Base-by-base conservation (phyloP, 2,113 vertebrate species). In the Rhinogobius similis region DNA sequence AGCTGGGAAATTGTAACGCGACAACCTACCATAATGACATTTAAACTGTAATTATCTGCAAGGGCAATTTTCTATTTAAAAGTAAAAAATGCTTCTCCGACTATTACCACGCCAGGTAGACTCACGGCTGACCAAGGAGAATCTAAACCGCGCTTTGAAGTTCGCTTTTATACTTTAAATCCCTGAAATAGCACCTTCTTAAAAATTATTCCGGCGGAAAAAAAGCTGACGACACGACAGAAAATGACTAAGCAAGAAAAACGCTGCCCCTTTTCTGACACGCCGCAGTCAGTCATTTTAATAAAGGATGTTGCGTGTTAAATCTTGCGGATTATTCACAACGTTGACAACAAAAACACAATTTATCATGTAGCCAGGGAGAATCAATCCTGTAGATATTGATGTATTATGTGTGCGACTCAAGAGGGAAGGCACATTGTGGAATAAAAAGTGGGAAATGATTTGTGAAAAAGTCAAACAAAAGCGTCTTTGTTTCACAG, bases 231-330 rank as follows among this genome's bases (percentile, higher is more conserved):
- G 23, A 50, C 41, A 23, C 39, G 26, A 43, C 18, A 44, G 46
- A 68, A 72, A 55, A 68, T n/a, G 62, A 67, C 55, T 63, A 41
- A 66, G 61, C 27, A 0, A 52, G 59, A 23, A 46, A 61, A 14
- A 27, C 21, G n/a, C 16, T 20, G 29, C 53, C 18, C 20, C 46
- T 66, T 50, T 69, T 55, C 10, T 41, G 65, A 69, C 53, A 62
- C 50, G 3, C 2, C 21, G 48, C 12, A 62, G 39, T 72, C 48
- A 44, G 1, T 53, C 27, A 55, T 23, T 61, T 23, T 61, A 41
- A 73, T 24, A 64, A 68, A 64, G 21, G 50, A 1, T 24, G 58
- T 26, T 24, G 18, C 32, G 41, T n/a, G 62, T 18, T 62, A 70
- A 67, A 26, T 20, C 24, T 32, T 68, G 29, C 39, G 38, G 3